phyloP scores from a whole-genome alignment of 2,113 vertebrate genomes.

The Taurulus bubalis region DNA sequence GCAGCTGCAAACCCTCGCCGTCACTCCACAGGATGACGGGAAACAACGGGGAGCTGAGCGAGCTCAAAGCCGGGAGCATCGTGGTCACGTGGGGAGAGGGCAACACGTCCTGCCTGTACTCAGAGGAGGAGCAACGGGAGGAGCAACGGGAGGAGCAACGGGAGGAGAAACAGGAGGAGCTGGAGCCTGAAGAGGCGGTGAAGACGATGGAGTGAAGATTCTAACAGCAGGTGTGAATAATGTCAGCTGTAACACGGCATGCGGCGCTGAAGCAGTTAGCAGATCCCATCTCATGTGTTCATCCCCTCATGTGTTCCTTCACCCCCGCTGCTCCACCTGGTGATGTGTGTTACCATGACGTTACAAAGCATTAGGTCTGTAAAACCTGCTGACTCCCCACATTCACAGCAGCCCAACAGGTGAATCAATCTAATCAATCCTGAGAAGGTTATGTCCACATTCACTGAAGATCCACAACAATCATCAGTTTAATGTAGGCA shows the following conservation, averaged over 20 bases:
- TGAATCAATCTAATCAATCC: background rate
- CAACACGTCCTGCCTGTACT: constrained; percentile 77
- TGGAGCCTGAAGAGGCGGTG: background rate
- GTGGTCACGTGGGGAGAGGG: constrained; percentile 85
- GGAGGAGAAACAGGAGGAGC: background rate
- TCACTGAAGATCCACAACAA: background rate
- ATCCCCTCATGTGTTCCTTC: background rate
- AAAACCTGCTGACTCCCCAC: background rate
- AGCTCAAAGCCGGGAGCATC: constrained; percentile 69
- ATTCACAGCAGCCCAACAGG: background rate
- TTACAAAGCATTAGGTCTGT: background rate
- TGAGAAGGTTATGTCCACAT: background rate
- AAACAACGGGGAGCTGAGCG: constrained; percentile 33
- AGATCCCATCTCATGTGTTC: background rate
- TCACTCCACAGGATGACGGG: background rate
- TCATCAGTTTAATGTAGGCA: background rate
- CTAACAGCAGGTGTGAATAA: background rate
- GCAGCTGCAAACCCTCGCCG: background rate
- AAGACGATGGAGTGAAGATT: constrained; percentile 27
- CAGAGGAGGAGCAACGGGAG: constrained; percentile 69
- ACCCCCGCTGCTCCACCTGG: background rate
- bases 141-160: constrained; percentile 45
- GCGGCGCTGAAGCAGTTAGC: background rate
- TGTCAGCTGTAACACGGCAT: background rate
- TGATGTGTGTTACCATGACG: background rate